A percentile compares a stretch with the other conserved stretches of the same genome.
These are phyloP conservation scores for Drosophila koepferae DNA, from an alignment of 2,888 invertebrate genomes.

Conservation along the genomic window DNA sequence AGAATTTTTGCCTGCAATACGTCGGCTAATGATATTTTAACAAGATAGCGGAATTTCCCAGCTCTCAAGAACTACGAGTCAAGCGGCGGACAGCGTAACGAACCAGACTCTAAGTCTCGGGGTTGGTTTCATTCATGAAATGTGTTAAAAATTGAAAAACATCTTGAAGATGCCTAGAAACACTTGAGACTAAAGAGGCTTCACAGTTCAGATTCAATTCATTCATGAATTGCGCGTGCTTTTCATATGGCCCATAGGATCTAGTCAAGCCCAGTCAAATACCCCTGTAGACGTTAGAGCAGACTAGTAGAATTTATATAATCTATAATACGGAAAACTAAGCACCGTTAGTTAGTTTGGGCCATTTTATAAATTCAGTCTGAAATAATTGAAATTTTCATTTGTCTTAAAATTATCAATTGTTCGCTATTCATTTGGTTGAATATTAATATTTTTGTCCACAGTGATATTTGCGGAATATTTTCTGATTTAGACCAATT, in stretches of 20 bases:
- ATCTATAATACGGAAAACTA: background rate
- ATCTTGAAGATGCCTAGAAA: slow-evolving; percentile 37
- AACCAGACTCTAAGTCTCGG: slow-evolving; percentile 11
- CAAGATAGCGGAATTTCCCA: slow-evolving; percentile 78
- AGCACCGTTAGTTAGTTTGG: too few species aligned
- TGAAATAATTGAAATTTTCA: too few species aligned
- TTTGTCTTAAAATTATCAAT: too few species aligned
- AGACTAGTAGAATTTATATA: background rate
- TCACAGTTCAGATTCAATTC: slow-evolving; percentile 67
- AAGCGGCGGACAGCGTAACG: slow-evolving; percentile 25
- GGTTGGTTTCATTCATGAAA: slow-evolving; percentile 67
- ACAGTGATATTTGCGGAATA: background rate
- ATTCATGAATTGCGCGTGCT: slow-evolving; percentile 73
- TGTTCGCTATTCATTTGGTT: too few species aligned
- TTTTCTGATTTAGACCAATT: background rate
- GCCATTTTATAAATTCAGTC: too few species aligned
- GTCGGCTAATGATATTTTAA: slow-evolving; percentile 84
- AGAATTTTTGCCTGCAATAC: slow-evolving; percentile 57
- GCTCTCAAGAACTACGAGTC: slow-evolving; percentile 44
- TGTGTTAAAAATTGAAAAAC: slow-evolving; percentile 32
- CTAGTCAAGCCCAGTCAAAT: slow-evolving; percentile 18
- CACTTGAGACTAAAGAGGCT: slow-evolving; percentile 80
- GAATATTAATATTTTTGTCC: too few species aligned
- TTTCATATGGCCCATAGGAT: slow-evolving; percentile 36
- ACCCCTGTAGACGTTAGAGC: slow-evolving; percentile 29